Base-by-base conservation (phyloP, 2,888 invertebrate species). In the Parnassius mnemosyne region DNA sequence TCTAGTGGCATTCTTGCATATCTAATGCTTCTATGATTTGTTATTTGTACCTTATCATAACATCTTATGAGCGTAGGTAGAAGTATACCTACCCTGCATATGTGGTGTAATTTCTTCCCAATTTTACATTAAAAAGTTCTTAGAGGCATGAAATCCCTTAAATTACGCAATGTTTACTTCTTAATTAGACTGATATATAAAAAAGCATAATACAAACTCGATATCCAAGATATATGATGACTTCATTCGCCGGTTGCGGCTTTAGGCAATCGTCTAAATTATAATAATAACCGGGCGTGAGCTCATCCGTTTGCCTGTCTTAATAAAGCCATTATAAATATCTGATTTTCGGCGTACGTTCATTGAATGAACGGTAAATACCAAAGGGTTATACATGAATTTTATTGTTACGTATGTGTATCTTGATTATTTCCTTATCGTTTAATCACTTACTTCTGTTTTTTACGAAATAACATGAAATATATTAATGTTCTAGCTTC, bases 261-360 rank as follows among this genome's bases (percentile, higher is more conserved):
- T 90, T 87, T 87, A 80, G 89, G 89, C 88, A 89, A 80, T 85
- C 87, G 87, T 88, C 89, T 90, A 89, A 87, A 90, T 91, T 90
- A 91, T 86, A 85, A 89, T 90, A 91, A 91, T 90, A 91, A 90
- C 85, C 86, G 89, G 87, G 88, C 84, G 88, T 86, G 87, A 87
- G 84, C 81, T 83, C 81, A 77, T 74, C 73, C 82, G 80, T 84
- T 84, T 79, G 84, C 81, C 81, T 77, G 84, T 83, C 86, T 89
- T 89, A 88, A 91, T 91, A 89, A 89, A 91, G 91, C 84, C 87
- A 91, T 91, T 90, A 90, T 85, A 89, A 85, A 89, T 89, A 88
- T 89, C 84, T 86, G 84, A 87, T 85, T 82, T 78, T 80, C 82
- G 77, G 76, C 77, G 81, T 83, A 80, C 78, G 79, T 82, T 76